Conservation (phyloP, 2,113 vertebrate species). For the Heteronetta atricapilla region DNA sequence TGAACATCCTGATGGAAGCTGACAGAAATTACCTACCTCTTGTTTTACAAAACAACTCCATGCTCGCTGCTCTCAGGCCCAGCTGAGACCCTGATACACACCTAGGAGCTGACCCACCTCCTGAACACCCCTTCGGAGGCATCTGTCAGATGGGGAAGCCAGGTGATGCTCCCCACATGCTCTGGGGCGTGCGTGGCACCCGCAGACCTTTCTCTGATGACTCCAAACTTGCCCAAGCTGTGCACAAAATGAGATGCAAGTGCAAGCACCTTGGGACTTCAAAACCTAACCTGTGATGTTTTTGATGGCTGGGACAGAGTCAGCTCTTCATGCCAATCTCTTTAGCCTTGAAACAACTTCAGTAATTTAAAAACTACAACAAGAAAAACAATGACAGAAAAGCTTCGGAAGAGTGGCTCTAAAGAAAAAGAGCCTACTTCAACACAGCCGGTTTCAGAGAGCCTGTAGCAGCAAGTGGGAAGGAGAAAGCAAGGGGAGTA, state of each 20-base stretch:
- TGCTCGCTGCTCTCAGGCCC: background rate
- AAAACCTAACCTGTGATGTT: background rate
- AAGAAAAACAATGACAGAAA: background rate
- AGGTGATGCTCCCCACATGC: accelerated
- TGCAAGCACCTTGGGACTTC: background rate
- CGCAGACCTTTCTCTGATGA: background rate
- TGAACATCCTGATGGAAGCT: background rate
- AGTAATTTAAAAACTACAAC: background rate
- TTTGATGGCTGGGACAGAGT: background rate
- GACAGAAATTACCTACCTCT: accelerated
- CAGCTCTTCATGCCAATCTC: background rate
- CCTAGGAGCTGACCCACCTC: background rate
- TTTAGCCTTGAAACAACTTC: background rate
- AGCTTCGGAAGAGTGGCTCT: background rate
- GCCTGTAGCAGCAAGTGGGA: background rate
- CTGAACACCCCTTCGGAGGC: background rate
- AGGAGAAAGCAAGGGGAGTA: background rate
- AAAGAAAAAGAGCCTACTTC: background rate
- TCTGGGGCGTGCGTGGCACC: accelerated
- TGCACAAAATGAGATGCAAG: background rate
- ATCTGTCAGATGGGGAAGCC: background rate
- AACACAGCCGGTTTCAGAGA: accelerated
- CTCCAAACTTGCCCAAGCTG: background rate
- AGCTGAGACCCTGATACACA: background rate
- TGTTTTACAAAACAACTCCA: background rate